Conservation (phyloP, 2,113 vertebrate species). For the Menidia beryllina region DNA sequence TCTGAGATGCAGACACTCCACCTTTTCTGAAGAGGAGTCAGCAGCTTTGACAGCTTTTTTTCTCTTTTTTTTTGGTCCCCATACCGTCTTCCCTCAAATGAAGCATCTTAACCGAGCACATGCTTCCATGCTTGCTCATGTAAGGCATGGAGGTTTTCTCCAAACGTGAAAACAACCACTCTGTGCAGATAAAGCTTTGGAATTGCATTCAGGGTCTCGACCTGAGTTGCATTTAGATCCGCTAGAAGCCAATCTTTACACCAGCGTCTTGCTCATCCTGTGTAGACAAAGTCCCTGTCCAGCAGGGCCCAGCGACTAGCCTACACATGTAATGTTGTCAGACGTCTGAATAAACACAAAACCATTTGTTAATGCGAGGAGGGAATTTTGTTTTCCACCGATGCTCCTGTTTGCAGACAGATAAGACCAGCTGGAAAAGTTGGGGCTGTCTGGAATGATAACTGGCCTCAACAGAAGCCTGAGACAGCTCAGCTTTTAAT, state of each 20-base stretch:
- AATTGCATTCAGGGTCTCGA: too few species aligned
- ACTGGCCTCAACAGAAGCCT: neutral
- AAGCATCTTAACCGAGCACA: too few species aligned
- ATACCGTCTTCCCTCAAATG: too few species aligned
- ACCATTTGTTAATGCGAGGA: slow-evolving; percentile 27
- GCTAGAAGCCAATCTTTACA: slow-evolving; percentile 21
- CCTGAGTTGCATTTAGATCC: neutral
- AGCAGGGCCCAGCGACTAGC: slow-evolving; percentile 28
- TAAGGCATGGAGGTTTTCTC: neutral
- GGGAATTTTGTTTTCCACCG: neutral
- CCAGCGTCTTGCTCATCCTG: neutral
- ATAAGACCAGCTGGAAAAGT: neutral
- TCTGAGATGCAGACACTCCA: slow-evolving; percentile 21
- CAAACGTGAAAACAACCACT: neutral
- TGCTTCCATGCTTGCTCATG: neutral
- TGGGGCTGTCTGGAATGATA: neutral
- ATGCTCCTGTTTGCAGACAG: slow-evolving; percentile 29
- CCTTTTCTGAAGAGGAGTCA: neutral
- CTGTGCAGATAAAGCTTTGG: too few species aligned
- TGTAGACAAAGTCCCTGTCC: slow-evolving; percentile 24
- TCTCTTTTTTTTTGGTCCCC: neutral
- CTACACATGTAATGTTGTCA: slow-evolving; percentile 53
- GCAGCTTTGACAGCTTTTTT: neutral
- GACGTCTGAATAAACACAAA: slow-evolving; percentile 70
- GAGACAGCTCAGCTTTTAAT: neutral